A percentile compares a stretch with the other conserved stretches of the same genome.
Evolutionary conservation across 2,113 vertebrate genomes (phyloP).

Genomic region (Lepus europaeus): DNA sequence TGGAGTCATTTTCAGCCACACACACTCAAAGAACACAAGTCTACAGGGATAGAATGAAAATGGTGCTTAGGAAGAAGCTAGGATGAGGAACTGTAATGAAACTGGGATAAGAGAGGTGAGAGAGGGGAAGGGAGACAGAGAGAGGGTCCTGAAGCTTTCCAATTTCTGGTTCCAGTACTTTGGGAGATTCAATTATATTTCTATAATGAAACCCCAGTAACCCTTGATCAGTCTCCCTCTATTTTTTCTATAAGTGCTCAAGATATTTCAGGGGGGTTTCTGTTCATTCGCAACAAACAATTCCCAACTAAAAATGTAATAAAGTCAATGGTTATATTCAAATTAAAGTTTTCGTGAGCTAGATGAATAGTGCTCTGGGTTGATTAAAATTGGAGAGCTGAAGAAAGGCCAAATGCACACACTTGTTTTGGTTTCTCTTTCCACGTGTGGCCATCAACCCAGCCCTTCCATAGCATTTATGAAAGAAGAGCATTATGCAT

Average conservation of each 20-base stretch:
- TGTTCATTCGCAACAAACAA: neutral
- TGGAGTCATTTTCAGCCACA: neutral
- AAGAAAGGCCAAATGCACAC: neutral
- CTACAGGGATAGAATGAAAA: neutral
- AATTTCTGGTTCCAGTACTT: neutral
- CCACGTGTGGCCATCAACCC: neutral
- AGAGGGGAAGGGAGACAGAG: no score
- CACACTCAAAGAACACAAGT: neutral
- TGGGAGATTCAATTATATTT: neutral
- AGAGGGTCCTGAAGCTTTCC: neutral
- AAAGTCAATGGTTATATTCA: neutral
- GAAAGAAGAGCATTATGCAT: conserved; percentile 43
- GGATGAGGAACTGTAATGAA: neutral
- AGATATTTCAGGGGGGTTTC: neutral
- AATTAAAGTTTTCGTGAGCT: conserved; percentile 10
- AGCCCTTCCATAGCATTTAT: conserved; percentile 3
- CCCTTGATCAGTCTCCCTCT: neutral
- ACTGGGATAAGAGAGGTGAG: no score
- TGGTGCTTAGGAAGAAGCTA: neutral
- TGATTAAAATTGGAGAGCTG: conserved; percentile 48
- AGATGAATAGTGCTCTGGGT: neutral
- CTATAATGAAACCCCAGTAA: neutral
- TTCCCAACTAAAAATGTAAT: conserved; percentile 50
- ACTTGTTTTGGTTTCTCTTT: conserved; percentile 61
- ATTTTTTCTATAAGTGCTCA: no score